Evolutionary conservation across 2,888 invertebrate genomes (phyloP), one percentile per base, ranked within the genome.

Genomic region (Drosophila paramelanica): DNA sequence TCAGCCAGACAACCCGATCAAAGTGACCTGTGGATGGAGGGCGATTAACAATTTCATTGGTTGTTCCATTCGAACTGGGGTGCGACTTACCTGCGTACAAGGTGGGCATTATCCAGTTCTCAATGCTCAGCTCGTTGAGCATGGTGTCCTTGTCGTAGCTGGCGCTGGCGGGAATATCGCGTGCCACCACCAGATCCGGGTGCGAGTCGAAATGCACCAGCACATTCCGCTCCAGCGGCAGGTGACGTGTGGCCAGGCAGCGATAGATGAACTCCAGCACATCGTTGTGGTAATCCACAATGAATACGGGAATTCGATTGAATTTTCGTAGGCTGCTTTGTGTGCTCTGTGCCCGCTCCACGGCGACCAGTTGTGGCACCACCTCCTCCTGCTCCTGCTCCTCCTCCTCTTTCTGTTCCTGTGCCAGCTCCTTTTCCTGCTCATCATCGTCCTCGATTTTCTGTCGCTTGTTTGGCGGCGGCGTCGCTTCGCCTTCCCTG

Each of bases 91-190:
- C 98, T 4, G 97, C 96, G 90, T 96, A 98, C 10, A 94, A 95
- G 6, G 96, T 96, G 0, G 98, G 98, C 90, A 98, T 93, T 57
- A 98, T 97, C 98, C 98, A 98, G 93, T 97, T 98, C 93, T 98
- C 98, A 88, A 98, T 98, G 92, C 97, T 97, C 68, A 98, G 92
- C 74, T 93, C 93, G 76, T 94, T 93, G 78, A 96, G 95, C 79
- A 97, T 93, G 64, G 94, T 93, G 67, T 95, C 93, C 91, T 96
- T 96, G 47, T 96, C 94, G 83, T 94, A 96, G 11, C 97, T 96
- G 46, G 94, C 94, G 67, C 95, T 95, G 7, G 97, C 96, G 64
- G 94, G 94, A 93, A 98, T 94, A 75, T 95, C 94, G 75, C 95
- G 94, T 41, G 97, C 96, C 80, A 98, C 94, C 14, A 97, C 94